Base-by-base conservation (phyloP, 2,888 invertebrate genomes). In the Ctena decussata region DNA sequence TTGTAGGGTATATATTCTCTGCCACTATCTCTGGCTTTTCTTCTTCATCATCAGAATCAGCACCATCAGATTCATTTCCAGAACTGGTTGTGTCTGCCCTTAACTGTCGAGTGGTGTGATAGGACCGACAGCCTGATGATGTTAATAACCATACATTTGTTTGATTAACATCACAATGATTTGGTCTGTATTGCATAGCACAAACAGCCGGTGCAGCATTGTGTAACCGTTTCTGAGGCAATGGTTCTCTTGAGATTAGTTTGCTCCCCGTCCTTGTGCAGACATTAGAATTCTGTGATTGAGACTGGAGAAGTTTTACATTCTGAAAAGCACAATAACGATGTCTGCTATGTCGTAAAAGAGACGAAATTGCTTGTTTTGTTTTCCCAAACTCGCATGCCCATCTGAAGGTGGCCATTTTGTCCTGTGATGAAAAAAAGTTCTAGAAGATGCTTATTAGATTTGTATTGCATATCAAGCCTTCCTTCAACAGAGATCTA, bases 381-480 rank as follows among this genome's bases (percentile, higher is more conserved):
- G 30, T 72, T 65, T 78, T 77, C 32, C 74, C 70, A 44, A 30
- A 27, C 2, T 32, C 30, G 77, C 86, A 86, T 83, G 86, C 83
- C 65, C 83, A 80, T 46, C 75, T 72, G 75, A 74, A 83, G 46
- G 83, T 78, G 78, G 86, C 86, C 86, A 86, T 86, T 78, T 83
- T 83, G 5, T n/a, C n/a, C 8, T 11, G 21, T 53, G 53, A 53
- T 53, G 53, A 53, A 21, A 53, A 53, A n/a, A 18, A n/a, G n/a
- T n/a, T n/a, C n/a, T n/a, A n/a, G n/a, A n/a, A n/a, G 53, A n/a
- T n/a, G 53, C 53, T 53, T 53, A 53, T 53, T 15, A 53, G 18
- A 5, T 53, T 53, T n/a, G n/a, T n/a, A n/a, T n/a, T n/a, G n/a
- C n/a, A n/a, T n/a, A n/a, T n/a, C n/a, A n/a, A n/a, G n/a, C n/a